These are phyloP conservation scores for Lysandra bellargus DNA, from an alignment of 2,888 invertebrate species.

Conservation along the genomic window DNA sequence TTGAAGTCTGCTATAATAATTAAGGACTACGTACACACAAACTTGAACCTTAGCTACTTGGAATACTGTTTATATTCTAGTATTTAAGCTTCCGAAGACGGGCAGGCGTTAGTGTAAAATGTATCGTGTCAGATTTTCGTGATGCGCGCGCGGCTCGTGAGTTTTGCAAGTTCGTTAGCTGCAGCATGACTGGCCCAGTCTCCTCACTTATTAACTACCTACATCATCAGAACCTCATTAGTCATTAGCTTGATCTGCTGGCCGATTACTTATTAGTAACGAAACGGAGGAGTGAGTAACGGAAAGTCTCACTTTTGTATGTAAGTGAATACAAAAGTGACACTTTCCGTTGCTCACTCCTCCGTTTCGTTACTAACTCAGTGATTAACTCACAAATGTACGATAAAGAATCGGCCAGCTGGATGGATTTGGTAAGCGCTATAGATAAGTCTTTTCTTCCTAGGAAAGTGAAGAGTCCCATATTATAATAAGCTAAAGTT, in stretches of 20 bases:
- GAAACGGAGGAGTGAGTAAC: too few relatives aligned
- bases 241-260: background rate
- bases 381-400: too few relatives aligned
- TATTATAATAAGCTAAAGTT: too few relatives aligned
- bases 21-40: background rate
- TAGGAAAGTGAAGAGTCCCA: too few relatives aligned
- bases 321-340: too few relatives aligned
- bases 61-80: background rate
- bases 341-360: too few relatives aligned
- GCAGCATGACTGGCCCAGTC: background rate
- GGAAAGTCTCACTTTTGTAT: too few relatives aligned
- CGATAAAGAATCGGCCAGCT: too few relatives aligned
- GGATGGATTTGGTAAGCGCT: background rate
- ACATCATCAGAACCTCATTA: conserved; percentile 2
- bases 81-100: background rate
- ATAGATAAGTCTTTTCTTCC: background rate
- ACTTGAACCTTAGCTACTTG: background rate
- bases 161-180: conserved; percentile 32
- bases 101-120: conserved; percentile 35
- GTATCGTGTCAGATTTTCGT: conserved; percentile 46
- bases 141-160: conserved; percentile 50
- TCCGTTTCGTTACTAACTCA: too few relatives aligned
- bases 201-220: conserved; percentile 14
- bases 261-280: too few relatives aligned
- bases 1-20: background rate